Conservation (phyloP, 2,113 vertebrate species). For the Pungitius pungitius region DNA sequence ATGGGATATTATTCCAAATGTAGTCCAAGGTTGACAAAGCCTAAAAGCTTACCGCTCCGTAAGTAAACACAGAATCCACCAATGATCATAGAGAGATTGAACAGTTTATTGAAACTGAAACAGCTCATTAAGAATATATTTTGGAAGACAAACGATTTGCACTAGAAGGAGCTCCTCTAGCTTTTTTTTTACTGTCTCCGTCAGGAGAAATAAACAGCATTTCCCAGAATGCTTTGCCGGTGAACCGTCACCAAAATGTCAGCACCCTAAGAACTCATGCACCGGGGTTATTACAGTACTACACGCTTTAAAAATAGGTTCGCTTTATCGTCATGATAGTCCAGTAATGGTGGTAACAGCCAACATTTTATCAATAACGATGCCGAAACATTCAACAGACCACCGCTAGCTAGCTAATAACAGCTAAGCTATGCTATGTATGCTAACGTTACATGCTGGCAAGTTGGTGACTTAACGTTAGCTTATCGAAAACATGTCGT, state of each 20-base stretch:
- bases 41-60: neutral
- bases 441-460: neutral
- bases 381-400: neutral
- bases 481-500: slow-evolving; percentile 49
- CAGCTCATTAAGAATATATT: neutral
- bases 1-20: neutral
- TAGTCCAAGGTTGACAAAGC: neutral
- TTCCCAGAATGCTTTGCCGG: slow-evolving; percentile 60
- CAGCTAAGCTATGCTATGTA: neutral
- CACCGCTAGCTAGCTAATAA: slow-evolving; percentile 1
- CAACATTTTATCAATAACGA: neutral
- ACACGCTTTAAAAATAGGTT: neutral
- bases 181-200: neutral
- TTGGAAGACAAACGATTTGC: neutral
- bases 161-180: neutral
- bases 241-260: slow-evolving; percentile 74
- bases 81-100: neutral
- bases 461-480: neutral
- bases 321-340: neutral
- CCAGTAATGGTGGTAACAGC: neutral
- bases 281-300: neutral
- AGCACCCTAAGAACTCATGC: slow-evolving; percentile 44
- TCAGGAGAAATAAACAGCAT: slow-evolving; percentile 39
- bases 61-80: no score
- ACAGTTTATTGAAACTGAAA: neutral